Base-by-base conservation (phyloP, 2,113 vertebrate species). In the Isichthys henryi region DNA sequence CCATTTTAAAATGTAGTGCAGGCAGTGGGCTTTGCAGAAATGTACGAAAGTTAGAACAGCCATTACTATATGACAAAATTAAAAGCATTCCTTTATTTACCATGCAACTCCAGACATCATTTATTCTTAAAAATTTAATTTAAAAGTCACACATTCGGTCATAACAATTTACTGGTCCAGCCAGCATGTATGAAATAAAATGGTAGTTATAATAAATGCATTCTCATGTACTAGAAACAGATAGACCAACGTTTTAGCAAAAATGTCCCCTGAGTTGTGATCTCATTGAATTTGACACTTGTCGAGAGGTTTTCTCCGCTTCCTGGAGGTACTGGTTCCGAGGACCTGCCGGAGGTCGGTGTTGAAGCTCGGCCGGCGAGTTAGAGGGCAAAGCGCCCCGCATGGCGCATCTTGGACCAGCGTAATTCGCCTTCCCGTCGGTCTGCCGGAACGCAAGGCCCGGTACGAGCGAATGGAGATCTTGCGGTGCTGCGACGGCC, bases 241-340 rank as follows among this genome's bases (percentile, higher is more conserved):
- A 11, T 6, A 62, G 31, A 88, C 7, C 9, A 66, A 62, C 19
- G 58, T 21, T 46, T 56, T 87, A 35, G 43, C 43, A 43, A n/a
- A 27, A 74, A 45, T 70, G 43, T 74, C 19, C 45, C 62, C 62
- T 48, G 43, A 48, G 49, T 58, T 86, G 85, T 11, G 8, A 5
- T 48, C 95, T 96, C 94, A 96, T 94, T 96, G 95, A 95, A 96
- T 95, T 70, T 94, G 95, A 92, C 95, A 96, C 92, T 92, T 95
- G 93, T 95, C 95, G 31, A 91, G 90, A 62, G 93, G 92, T 95
- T 95, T 96, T 74, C 90, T 93, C 74, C 93, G 88, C 91, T 95
- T 95, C 11, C 90, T 90, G 43, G 92, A 92, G 48, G 88, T n/a
- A 87, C 93, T 94, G 89, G 94, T 93, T 91, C 93, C 93, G 91